These are phyloP conservation scores for Cephus nigrinus DNA, from an alignment of 2,888 invertebrate species.

Conservation along the genomic window DNA sequence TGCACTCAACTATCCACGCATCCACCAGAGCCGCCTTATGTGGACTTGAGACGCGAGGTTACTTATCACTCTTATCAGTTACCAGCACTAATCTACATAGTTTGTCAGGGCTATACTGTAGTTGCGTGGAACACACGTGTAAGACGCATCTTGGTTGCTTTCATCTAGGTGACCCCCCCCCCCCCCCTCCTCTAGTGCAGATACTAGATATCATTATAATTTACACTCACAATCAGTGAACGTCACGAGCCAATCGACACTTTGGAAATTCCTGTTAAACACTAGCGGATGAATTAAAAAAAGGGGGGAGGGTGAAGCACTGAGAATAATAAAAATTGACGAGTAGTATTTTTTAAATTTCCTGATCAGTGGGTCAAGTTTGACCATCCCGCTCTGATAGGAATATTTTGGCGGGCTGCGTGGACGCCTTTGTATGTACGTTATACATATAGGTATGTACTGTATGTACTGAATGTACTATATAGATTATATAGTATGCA, in stretches of 20 bases:
- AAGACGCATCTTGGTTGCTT: conserved; percentile 17
- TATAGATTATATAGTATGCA: neutral
- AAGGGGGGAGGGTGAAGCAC: neutral
- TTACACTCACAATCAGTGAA: neutral
- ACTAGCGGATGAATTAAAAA: neutral
- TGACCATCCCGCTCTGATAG: neutral
- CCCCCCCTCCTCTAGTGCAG: neutral
- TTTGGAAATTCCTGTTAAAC: neutral
- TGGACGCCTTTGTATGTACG: neutral
- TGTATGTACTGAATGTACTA: too few species aligned
- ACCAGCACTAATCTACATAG: neutral
- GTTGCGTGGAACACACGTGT: neutral
- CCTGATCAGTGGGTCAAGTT: neutral
- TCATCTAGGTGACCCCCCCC: conserved; percentile 22
- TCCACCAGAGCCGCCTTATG: neutral
- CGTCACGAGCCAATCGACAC: neutral
- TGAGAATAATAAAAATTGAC: neutral
- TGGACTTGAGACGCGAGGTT: neutral
- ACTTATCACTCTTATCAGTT: neutral
- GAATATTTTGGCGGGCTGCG: neutral
- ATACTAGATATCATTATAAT: neutral
- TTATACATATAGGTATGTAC: too few species aligned
- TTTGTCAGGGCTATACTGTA: neutral
- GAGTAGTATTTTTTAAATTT: neutral
- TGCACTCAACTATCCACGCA: neutral